A percentile compares a stretch with the other conserved stretches of the same genome.
Conservation (phyloP, 37 sponge, comb jelly and placozoan species). For the Halichondria panicea region DNA sequence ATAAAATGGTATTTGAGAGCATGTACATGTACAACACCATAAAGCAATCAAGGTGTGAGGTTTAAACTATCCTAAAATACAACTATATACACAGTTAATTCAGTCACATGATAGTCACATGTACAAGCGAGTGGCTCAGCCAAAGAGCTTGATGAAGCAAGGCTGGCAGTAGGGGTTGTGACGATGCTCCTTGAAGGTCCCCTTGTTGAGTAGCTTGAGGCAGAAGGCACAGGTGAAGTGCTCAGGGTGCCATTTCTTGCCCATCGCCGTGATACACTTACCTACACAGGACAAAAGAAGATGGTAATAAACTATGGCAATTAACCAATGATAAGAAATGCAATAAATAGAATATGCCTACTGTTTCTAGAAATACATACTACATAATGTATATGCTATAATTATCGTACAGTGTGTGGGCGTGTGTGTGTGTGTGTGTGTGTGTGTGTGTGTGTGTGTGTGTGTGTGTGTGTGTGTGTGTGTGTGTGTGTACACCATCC, state of each 20-base stretch:
- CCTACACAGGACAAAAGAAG: constrained; percentile 11
- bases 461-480: too few relatives aligned
- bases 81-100: neutral
- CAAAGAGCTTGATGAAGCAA: constrained; percentile 96
- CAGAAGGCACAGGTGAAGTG: constrained; percentile 99
- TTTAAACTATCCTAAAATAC: neutral
- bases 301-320: too few relatives aligned
- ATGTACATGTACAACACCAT: too few relatives aligned
- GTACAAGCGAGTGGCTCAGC: too few relatives aligned
- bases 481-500: too few relatives aligned
- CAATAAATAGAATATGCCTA: too few relatives aligned
- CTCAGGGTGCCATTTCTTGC: constrained; percentile 97
- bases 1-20: too few relatives aligned
- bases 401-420: too few relatives aligned
- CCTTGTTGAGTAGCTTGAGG: constrained; percentile 91
- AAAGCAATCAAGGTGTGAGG: too few relatives aligned
- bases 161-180: constrained; percentile 93
- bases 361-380: too few relatives aligned
- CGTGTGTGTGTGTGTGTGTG: constrained; percentile 4
- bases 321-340: too few relatives aligned
- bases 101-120: neutral
- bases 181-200: constrained; percentile 97
- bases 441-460: neutral
- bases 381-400: too few relatives aligned
- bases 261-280: constrained; percentile 92